phyloP scores from a whole-genome alignment of 2,113 vertebrate species.

The Ahaetulla prasina region DNA sequence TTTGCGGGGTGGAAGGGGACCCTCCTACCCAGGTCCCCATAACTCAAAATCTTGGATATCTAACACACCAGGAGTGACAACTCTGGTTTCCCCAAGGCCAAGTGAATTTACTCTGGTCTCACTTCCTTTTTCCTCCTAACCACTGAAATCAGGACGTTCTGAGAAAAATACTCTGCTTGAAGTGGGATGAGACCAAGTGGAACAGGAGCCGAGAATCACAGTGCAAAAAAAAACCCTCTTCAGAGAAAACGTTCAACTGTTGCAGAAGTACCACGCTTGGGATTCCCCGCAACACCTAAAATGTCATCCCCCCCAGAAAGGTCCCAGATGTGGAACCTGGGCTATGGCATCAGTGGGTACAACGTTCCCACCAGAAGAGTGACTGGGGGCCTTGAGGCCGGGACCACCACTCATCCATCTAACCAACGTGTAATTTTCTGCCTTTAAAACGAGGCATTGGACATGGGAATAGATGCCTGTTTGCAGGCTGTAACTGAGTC shows the following conservation, averaged over 20 bases:
- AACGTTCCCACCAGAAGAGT: fast-evolving
- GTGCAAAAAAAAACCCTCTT: background rate
- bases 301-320: background rate
- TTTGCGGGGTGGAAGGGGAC: too few relatives aligned
- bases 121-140: constrained; percentile 7
- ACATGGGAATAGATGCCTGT: background rate
- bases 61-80: background rate
- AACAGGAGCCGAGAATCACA: background rate
- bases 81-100: background rate
- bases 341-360: fast-evolving
- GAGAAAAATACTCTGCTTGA: fast-evolving
- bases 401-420: background rate
- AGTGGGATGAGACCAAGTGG: background rate
- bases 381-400: background rate
- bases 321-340: background rate
- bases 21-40: background rate
- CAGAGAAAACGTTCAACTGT: constrained; percentile 4
- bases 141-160: constrained; percentile 15
- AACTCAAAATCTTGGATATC: background rate
- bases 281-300: constrained; percentile 27
- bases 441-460: background rate
- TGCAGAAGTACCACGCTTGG: constrained; percentile 38
- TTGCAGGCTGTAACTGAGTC: background rate
- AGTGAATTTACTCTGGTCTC: background rate
- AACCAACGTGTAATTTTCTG: background rate